Evolutionary conservation across 30 jellyfish, hydroid and myxozoan species (phyloP), one percentile per base, ranked within the genome.

Genomic region (Pelagia noctiluca): DNA sequence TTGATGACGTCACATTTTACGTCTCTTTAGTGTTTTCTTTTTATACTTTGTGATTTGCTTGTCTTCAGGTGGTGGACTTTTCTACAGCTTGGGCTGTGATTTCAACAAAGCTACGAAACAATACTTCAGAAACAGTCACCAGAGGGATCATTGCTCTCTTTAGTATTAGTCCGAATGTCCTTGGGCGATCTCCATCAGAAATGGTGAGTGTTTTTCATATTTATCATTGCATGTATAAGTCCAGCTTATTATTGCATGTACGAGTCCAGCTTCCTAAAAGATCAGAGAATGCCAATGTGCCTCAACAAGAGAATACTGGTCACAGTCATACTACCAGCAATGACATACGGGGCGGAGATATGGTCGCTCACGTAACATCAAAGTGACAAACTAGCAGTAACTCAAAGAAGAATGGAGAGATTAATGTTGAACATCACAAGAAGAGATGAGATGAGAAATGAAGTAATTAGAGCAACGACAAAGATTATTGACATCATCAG

Each of bases 41-140:
- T n/a, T n/a, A n/a, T n/a, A n/a, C n/a, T n/a, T n/a, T n/a, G n/a
- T n/a, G n/a, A n/a, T 5, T 42, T 8, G 57, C 21, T 4, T 24
- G 7, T 5, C 53, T 62, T 0, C 61, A 90, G 97, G 95, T 90
- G 2, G 74, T 83, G 0, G 92, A 83, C 24, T 60, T 90, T 34
- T 71, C 67, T 31, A 82, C 97, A 3, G 90, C 78, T 31, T 90
- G 97, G 97, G 77, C 82, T 25, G 89, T 63, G 2, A 86, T 90
- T 22, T 30, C 85, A 1, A 42, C 88, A n/a, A 83, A 83, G 68
- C 75, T 83, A 1, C 88, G 30, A 28, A 11, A 80, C 0, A 37
- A 69, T n/a, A 34, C 67, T 0, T 74, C 91, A n/a, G 84, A 57
- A 5, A 22, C 79, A 21, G 87, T 90, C 11, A 66, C 77, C 61